phyloP scores from a whole-genome alignment of 92 coral and sea anemone genomes.

The Porites cylindrica region DNA sequence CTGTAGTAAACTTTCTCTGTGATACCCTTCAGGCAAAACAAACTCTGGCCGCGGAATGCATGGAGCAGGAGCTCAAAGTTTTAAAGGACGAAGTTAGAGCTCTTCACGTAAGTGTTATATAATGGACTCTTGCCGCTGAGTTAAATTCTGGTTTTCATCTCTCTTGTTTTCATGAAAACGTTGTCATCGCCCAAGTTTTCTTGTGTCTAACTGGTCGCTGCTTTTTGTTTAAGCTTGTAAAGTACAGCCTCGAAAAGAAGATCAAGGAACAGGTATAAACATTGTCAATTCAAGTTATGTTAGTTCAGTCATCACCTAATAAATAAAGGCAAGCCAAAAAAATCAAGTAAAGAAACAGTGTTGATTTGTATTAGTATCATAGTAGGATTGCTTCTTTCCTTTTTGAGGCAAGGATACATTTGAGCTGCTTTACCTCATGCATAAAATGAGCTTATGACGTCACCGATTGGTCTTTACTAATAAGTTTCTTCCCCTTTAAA shows the following conservation, averaged over 20 bases:
- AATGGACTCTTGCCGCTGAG: not conserved
- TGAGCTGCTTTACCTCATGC: too few species aligned
- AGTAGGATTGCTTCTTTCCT: too few species aligned
- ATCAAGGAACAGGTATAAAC: constrained; percentile 82
- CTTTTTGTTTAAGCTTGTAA: constrained; percentile 58
- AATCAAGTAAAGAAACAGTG: too few species aligned
- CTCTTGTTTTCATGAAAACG: not conserved
- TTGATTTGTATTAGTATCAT: too few species aligned
- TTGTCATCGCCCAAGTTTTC: not conserved
- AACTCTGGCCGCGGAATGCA: constrained; percentile 77
- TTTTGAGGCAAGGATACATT: too few species aligned
- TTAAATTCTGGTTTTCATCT: too few species aligned
- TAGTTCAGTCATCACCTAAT: not conserved
- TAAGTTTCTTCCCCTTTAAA: too few species aligned
- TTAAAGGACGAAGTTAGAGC: constrained; percentile 94
- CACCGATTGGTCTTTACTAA: too few species aligned
- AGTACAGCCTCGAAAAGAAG: constrained; percentile 89
- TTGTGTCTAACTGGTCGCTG: too few species aligned
- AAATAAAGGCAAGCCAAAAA: too few species aligned
- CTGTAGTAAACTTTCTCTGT: not conserved
- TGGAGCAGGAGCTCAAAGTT: constrained; percentile 79
- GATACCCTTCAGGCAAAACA: constrained; percentile 72
- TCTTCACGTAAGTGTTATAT: constrained; percentile 74
- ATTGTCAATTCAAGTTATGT: not conserved
- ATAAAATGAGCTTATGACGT: too few species aligned